Evolutionary conservation across 2,113 vertebrate genomes (phyloP).

Genomic region (Fulica atra): DNA sequence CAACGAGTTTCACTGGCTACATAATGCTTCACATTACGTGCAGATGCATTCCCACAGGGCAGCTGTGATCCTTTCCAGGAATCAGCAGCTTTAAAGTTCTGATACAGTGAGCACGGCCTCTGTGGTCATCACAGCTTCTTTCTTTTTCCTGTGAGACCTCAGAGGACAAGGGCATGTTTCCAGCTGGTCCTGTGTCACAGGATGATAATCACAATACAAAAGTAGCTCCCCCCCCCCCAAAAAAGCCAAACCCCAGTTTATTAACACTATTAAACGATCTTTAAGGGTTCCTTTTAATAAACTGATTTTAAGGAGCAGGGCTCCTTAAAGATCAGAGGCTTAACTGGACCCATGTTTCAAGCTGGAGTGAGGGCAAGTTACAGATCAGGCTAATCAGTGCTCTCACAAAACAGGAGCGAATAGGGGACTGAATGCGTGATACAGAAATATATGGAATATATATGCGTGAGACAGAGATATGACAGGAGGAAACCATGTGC

Average conservation of each 20-base stretch:
- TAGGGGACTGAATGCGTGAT: not conserved
- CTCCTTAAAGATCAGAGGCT: not conserved
- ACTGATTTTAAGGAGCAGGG: not conserved
- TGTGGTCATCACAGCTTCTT: not conserved
- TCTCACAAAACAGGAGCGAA: not conserved
- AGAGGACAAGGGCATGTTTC: not conserved
- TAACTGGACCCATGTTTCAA: not conserved
- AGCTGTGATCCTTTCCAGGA: not conserved
- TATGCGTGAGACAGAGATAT: not conserved
- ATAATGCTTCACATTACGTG: not conserved
- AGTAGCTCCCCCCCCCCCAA: not conserved
- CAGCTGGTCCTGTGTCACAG: not conserved
- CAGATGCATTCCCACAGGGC: not conserved
- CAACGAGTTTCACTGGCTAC: not conserved
- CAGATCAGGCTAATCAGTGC: not conserved
- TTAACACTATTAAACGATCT: not conserved
- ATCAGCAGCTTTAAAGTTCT: not conserved
- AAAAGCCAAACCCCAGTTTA: not conserved
- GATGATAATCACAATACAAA: not conserved
- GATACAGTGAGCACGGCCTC: not conserved
- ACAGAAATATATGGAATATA: not conserved
- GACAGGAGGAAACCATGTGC: rapidly evolving
- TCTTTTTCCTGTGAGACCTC: not conserved
- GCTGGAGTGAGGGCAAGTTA: not conserved
- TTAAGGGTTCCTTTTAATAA: no score